Conservation (phyloP, 1,140 invertebrate genomes). For the Pararge aegeria region DNA sequence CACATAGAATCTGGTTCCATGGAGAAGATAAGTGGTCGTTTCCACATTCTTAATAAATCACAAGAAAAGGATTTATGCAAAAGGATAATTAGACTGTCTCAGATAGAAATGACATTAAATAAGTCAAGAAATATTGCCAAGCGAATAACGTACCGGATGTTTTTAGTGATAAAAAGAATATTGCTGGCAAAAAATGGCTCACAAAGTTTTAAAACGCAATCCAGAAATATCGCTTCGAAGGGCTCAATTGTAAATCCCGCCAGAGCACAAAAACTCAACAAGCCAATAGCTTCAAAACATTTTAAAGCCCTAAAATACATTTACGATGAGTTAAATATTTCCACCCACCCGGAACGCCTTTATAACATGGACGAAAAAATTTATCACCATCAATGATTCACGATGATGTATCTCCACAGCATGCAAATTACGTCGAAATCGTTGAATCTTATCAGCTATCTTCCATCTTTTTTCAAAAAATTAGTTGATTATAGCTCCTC, state of each 20-base stretch:
- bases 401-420: too few species aligned
- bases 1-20: conserved; percentile 27
- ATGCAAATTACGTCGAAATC: too few species aligned
- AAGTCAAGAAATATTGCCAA: conserved; percentile 37
- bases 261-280: too few species aligned
- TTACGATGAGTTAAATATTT: too few species aligned
- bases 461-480: too few species aligned
- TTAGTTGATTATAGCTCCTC: too few species aligned
- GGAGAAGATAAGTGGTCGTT: conserved; percentile 36
- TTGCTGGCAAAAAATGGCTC: conserved; percentile 29
- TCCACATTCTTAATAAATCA: conserved; percentile 33
- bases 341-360: too few species aligned
- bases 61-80: conserved; percentile 36
- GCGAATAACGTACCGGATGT: conserved; percentile 27
- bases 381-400: too few species aligned
- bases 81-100: conserved; percentile 37
- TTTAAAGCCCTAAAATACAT: too few species aligned
- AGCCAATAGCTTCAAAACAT: too few species aligned
- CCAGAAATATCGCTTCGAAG: conserved; percentile 39
- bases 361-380: too few species aligned
- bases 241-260: conserved; percentile 36
- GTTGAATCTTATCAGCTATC: too few species aligned
- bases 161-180: conserved; percentile 20
- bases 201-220: conserved; percentile 22
- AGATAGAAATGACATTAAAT: conserved; percentile 42